Base-by-base conservation (phyloP, 2,888 invertebrate genomes). In the Spilosoma lubricipeda region DNA sequence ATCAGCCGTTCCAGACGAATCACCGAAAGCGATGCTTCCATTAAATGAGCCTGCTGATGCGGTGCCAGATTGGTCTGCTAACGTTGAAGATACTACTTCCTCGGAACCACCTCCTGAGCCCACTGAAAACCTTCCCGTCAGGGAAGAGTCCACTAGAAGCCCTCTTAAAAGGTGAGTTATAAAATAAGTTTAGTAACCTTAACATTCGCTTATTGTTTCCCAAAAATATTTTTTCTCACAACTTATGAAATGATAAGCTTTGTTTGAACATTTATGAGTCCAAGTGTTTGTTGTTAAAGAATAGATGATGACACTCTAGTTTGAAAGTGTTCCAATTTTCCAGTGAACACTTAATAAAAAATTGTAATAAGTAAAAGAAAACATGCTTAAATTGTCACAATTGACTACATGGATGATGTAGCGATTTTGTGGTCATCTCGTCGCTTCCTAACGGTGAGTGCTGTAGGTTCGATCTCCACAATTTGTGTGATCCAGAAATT, bases 51-150 rank as follows among this genome's bases (percentile, higher is more conserved):
- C 82, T 1, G 72, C 83, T 0, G 92, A 92, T 64, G 88, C 86
- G 65, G 86, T 90, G 56, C 85, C 89, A 0, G 95, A 94, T 74
- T 94, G 94, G 95, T 90, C 93, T 42, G 93, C 94, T 0, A 92
- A 92, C 0, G 92, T 92, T 2, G 95, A 94, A 68, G 94, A 94
- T 74, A 92, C 93, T 72, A 91, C 92, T 20, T 91, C 93, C 13
- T 91, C 93, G 0, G 95, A 94, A 77, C 83, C 89, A 68, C 81
- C 89, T 56, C 76, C 89, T 0, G 93, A 93, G 20, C 82, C 82
- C 23, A 67, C 88, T 18, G 86, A 87, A 36, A 87, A 84, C 23
- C 71, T 86, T 39, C 80, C 82, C 42, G 79, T 85, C 63, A 92
- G 91, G 71, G 94, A 94, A 27, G 94, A 94, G 67, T 88, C 93